A percentile compares a stretch with the other conserved stretches of the same genome.
Conservation (phyloP, 2,113 vertebrate species). For the Psammodynastes pulverulentus region DNA sequence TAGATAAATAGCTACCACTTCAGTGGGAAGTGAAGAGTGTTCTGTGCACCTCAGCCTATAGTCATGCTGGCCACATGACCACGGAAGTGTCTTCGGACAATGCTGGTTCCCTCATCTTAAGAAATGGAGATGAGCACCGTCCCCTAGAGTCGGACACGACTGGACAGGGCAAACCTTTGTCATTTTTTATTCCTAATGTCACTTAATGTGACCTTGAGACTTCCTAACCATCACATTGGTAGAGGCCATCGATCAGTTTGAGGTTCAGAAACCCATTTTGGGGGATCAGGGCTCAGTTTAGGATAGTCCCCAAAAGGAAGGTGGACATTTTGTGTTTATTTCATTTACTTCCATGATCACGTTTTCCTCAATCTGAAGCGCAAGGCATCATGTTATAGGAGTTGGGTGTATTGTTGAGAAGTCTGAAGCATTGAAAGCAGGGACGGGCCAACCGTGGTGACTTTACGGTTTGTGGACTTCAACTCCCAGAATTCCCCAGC, state of each 20-base stretch:
- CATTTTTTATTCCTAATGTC: neutral
- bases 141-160: neutral
- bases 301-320: neutral
- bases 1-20: too few species aligned
- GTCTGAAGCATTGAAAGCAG: neutral
- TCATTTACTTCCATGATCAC: neutral
- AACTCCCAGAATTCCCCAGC: neutral
- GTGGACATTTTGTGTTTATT: neutral
- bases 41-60: neutral
- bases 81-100: accelerated
- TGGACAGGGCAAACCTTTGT: neutral
- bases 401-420: neutral
- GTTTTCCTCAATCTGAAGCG: neutral
- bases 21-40: too few species aligned
- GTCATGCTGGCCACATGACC: neutral
- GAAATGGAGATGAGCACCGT: neutral
- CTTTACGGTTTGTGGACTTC: neutral
- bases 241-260: neutral
- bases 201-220: neutral
- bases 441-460: neutral
- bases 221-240: neutral
- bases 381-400: neutral
- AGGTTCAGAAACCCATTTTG: neutral
- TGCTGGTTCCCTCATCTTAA: neutral
- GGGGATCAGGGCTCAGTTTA: neutral